Evolutionary conservation across 1,140 invertebrate species (phyloP).

Genomic region (Heliconius congener): DNA sequence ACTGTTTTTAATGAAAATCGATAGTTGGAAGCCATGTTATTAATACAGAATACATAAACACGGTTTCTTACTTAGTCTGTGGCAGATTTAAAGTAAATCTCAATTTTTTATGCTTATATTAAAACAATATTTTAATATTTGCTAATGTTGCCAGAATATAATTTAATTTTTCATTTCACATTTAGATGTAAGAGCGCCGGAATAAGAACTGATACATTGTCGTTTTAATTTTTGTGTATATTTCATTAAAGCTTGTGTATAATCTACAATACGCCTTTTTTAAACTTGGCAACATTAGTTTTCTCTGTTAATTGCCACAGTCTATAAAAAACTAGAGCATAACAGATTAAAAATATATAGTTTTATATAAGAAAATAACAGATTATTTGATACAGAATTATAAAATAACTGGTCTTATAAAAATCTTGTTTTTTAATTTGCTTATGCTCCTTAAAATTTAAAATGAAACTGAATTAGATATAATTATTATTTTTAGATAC

Average conservation of each 20-base stretch:
- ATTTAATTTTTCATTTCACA: background rate
- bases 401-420: background rate
- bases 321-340: background rate
- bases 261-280: background rate
- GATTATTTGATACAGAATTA: background rate
- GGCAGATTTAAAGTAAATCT: background rate
- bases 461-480: background rate
- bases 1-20: background rate
- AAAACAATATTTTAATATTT: background rate
- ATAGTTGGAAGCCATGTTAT: slow-evolving; percentile 1
- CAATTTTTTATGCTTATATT: background rate
- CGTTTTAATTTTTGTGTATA: background rate
- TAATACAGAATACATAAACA: background rate
- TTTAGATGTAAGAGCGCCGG: background rate
- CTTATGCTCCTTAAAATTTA: background rate
- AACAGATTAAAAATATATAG: slow-evolving; percentile 5
- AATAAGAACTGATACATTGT: slow-evolving; percentile 5
- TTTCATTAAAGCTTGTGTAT: background rate
- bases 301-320: background rate
- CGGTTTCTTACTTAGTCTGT: slow-evolving; percentile 10
- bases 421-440: background rate
- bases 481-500: background rate
- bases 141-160: background rate
- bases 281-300: background rate
- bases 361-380: background rate